Conservation (phyloP, 2,113 vertebrate genomes). For the Ceyx melanurus region DNA sequence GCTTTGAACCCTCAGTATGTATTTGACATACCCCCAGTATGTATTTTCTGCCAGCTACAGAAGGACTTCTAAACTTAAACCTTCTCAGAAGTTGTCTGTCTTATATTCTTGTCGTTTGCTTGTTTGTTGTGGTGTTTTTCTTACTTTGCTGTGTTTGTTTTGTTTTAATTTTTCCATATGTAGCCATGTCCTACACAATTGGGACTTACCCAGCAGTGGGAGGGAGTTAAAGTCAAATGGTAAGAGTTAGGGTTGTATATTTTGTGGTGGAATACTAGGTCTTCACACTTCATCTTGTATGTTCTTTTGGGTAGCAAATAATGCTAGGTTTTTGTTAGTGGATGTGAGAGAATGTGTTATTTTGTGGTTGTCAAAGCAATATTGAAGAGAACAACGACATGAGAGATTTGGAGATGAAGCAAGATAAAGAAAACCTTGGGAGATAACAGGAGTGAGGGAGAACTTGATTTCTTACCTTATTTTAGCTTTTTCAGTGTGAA, state of each 20-base stretch:
- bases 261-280: not conserved
- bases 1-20: not conserved
- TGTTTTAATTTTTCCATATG: not conserved
- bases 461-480: not conserved
- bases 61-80: not conserved
- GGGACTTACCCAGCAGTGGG: not conserved
- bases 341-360: not conserved
- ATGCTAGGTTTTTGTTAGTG: not conserved
- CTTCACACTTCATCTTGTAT: not conserved
- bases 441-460: not conserved
- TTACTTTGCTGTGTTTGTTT: not conserved
- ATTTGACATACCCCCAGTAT: too few relatives aligned
- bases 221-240: not conserved
- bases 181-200: not conserved
- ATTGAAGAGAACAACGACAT: not conserved
- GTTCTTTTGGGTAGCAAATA: not conserved
- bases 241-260: not conserved
- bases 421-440: not conserved
- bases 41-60: not conserved
- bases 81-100: not conserved
- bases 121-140: not conserved
- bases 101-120: not conserved
- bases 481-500: not conserved
- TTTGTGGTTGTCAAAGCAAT: not conserved
- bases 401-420: not conserved